Percentiles rank a stretch among this genome's conserved stretches.
These are phyloP conservation scores for Ostrea denselamellosa DNA, from an alignment of 1,140 invertebrate species.

Conservation along the genomic window DNA sequence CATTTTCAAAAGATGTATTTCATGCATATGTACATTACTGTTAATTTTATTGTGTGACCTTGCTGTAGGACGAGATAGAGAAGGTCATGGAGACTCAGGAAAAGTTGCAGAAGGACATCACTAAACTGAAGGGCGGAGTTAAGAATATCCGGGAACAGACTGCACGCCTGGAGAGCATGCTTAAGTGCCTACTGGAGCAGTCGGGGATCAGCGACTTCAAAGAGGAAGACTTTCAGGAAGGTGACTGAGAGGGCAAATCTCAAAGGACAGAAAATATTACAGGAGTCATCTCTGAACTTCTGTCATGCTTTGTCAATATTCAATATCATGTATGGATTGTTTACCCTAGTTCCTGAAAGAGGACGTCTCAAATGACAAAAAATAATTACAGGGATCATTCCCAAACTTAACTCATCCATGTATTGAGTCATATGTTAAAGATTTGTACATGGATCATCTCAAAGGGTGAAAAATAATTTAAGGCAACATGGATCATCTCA, in stretches of 20 bases:
- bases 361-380: no score
- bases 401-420: no score
- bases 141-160: constrained; percentile 65
- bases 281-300: neutral
- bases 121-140: constrained; percentile 65
- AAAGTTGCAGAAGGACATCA: constrained; percentile 67
- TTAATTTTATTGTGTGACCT: neutral
- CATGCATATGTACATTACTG: no score
- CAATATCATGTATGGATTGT: no score
- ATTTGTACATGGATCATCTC: neutral
- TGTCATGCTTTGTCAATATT: no score
- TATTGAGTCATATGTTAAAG: no score
- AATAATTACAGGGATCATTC: no score
- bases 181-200: constrained; percentile 63
- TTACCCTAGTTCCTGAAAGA: no score
- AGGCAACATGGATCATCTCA: neutral
- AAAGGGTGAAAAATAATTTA: neutral
- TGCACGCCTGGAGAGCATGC: constrained; percentile 68
- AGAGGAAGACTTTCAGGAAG: constrained; percentile 70
- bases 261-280: no score
- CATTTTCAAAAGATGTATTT: no score
- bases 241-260: neutral
- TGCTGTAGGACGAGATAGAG: constrained; percentile 73
- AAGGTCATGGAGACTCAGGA: constrained; percentile 73
- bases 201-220: constrained; percentile 64